Conservation (phyloP, 2,888 invertebrate genomes). For the Aspidapion aeneum region DNA sequence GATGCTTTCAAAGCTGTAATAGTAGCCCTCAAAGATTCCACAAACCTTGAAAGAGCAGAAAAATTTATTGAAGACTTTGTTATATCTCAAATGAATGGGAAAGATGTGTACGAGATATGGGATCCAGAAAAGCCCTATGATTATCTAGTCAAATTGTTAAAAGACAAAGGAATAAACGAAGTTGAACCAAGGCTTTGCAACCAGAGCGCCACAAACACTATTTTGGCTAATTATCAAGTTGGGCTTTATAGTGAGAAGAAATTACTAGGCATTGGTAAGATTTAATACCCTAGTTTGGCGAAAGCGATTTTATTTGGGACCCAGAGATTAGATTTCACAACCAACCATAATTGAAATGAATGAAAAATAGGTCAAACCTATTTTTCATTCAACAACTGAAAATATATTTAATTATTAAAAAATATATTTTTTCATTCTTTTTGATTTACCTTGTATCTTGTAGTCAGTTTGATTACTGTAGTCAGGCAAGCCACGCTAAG, state of each 20-base stretch:
- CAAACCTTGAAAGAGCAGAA: conserved; percentile 62
- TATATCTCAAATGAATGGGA: conserved; percentile 77
- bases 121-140: conserved; percentile 73
- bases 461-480: too few species aligned
- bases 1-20: conserved; percentile 79
- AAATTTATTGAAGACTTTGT: conserved; percentile 85
- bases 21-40: conserved; percentile 67
- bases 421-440: too few species aligned
- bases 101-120: conserved; percentile 85
- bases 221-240: conserved; percentile 81
- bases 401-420: too few species aligned
- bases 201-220: conserved; percentile 72
- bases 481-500: too few species aligned
- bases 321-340: too few species aligned
- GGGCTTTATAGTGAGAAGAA: conserved; percentile 77
- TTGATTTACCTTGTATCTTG: too few species aligned
- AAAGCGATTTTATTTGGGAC: too few species aligned
- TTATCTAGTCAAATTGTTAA: conserved; percentile 62
- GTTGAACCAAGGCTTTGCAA: conserved; percentile 79
- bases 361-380: background rate
- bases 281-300: too few species aligned
- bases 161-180: conserved; percentile 53
- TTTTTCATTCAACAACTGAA: too few species aligned
- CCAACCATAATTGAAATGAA: too few species aligned
- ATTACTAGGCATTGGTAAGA: conserved; percentile 81